These are phyloP conservation scores for Lymantria monacha DNA, from an alignment of 2,888 invertebrate genomes.

Conservation along the genomic window DNA sequence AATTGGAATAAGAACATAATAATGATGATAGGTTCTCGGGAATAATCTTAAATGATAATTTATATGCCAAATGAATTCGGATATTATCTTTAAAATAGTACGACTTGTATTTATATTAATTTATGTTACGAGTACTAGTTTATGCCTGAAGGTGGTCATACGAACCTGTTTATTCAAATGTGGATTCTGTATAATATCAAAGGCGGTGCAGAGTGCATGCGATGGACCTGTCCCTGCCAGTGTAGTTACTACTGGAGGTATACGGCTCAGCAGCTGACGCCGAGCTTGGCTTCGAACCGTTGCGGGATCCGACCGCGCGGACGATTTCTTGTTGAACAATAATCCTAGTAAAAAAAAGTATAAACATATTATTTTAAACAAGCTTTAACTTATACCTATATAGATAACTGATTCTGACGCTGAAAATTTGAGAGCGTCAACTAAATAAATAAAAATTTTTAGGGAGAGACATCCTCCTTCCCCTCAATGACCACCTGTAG, in stretches of 20 bases:
- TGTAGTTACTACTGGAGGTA: slow-evolving; percentile 37
- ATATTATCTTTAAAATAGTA: too few relatives aligned
- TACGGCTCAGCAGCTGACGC: slow-evolving; percentile 49
- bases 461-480: too few relatives aligned
- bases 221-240: slow-evolving; percentile 53
- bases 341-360: slow-evolving; percentile 40
- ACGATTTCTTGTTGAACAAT: slow-evolving; percentile 51
- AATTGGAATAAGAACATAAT: too few relatives aligned
- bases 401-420: too few relatives aligned
- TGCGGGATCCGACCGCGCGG: slow-evolving; percentile 22
- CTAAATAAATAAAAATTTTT: too few relatives aligned
- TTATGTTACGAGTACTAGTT: too few relatives aligned
- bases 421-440: background rate
- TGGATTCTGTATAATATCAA: slow-evolving; percentile 78
- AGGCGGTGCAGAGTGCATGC: slow-evolving; percentile 55
- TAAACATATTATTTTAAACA: background rate
- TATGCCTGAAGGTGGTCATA: background rate
- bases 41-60: too few relatives aligned
- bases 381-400: background rate
- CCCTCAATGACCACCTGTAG: too few relatives aligned
- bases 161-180: slow-evolving; percentile 82
- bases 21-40: too few relatives aligned
- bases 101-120: too few relatives aligned
- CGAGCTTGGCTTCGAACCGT: slow-evolving; percentile 57
- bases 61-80: too few relatives aligned